These are phyloP conservation scores for Cladorhizidae sp. DNA, from an alignment of 37 sponge, comb jelly and placozoan species.

Conservation along the genomic window DNA sequence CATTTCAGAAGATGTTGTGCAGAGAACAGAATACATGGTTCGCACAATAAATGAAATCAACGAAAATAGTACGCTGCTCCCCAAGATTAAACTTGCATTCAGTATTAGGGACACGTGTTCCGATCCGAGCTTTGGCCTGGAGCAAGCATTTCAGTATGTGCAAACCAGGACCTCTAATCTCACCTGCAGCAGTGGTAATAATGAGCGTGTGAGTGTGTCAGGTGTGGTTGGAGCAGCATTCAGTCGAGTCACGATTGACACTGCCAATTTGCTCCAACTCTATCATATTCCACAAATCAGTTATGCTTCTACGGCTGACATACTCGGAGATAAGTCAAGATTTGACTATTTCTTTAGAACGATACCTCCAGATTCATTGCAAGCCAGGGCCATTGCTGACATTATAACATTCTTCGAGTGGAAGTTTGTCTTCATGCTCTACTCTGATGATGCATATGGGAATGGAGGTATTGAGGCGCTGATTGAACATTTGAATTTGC, in stretches of 20 bases:
- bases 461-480: conserved; percentile 39
- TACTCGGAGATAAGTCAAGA: conserved; percentile 67
- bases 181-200: background rate
- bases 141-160: conserved; percentile 56
- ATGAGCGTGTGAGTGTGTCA: background rate
- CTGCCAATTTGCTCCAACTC: conserved; percentile 65
- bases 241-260: conserved; percentile 58
- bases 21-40: conserved; percentile 72
- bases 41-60: conserved; percentile 64
- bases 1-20: conserved; percentile 29
- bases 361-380: conserved; percentile 77
- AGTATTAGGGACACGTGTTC: conserved; percentile 78
- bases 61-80: conserved; percentile 40
- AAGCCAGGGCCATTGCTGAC: conserved; percentile 75
- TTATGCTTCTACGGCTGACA: conserved; percentile 61
- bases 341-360: conserved; percentile 83
- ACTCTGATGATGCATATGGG: conserved; percentile 62
- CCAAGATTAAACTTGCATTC: conserved; percentile 55
- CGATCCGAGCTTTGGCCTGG: conserved; percentile 34
- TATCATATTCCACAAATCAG: conserved; percentile 80
- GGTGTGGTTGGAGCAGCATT: conserved; percentile 78
- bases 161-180: background rate
- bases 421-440: conserved; percentile 48
- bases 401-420: conserved; percentile 56
- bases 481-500: background rate